These are phyloP conservation scores for Tachina grossa DNA, from an alignment of 2,888 invertebrate genomes.

Conservation along the genomic window DNA sequence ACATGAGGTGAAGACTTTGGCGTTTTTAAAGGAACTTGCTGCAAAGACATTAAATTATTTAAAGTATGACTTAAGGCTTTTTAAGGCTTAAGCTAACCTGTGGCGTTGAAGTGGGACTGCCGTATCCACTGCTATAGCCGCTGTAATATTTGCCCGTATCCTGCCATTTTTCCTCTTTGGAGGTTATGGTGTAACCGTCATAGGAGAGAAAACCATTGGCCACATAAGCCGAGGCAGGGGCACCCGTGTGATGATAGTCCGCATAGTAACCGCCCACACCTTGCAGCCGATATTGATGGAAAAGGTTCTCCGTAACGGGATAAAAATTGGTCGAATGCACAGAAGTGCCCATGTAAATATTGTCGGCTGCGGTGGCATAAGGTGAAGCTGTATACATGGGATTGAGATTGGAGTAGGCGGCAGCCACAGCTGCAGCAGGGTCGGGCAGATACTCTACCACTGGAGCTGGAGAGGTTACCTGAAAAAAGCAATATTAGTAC, in stretches of 20 bases:
- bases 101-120: constrained; percentile 82
- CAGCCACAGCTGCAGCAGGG: constrained; percentile 86
- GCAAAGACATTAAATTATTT: constrained; percentile 29
- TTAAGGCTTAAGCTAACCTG: constrained; percentile 75
- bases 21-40: constrained; percentile 82
- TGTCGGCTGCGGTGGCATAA: constrained; percentile 88
- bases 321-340: constrained; percentile 88
- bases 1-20: constrained; percentile 83
- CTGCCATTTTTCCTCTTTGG: constrained; percentile 83
- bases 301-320: constrained; percentile 92
- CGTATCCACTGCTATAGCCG: constrained; percentile 82
- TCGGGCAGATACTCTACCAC: constrained; percentile 83
- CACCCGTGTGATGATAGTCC: constrained; percentile 88
- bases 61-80: no score
- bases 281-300: constrained; percentile 94
- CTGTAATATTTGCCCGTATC: constrained; percentile 84
- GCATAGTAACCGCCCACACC: constrained; percentile 90
- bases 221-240: constrained; percentile 85
- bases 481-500: not conserved
- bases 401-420: constrained; percentile 91
- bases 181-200: constrained; percentile 84
- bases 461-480: constrained; percentile 80
- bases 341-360: constrained; percentile 83
- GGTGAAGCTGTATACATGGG: constrained; percentile 90
- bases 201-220: constrained; percentile 91